These are phyloP conservation scores for Drosophila mimica DNA, from an alignment of 2,888 invertebrate species.

Conservation along the genomic window DNA sequence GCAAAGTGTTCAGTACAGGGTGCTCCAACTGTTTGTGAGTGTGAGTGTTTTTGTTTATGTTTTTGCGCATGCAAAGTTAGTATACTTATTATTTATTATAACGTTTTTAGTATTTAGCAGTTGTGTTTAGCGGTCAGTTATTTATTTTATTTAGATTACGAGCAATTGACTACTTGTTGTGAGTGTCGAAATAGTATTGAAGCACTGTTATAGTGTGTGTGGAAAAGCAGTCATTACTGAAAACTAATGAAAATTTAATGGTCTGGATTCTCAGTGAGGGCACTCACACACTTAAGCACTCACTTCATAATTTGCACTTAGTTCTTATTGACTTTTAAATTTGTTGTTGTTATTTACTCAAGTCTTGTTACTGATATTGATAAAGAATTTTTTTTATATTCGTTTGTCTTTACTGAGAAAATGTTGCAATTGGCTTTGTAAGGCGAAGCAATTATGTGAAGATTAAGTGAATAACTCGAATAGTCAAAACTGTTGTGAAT, in stretches of 20 bases:
- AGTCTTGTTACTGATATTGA: not conserved
- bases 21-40: constrained; percentile 40
- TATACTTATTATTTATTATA: constrained; percentile 4
- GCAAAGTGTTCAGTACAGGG: constrained; percentile 47
- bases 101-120: constrained; percentile 9
- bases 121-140: constrained; percentile 13
- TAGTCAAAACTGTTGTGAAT: not conserved
- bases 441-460: not conserved
- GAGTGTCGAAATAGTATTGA: not conserved
- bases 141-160: not conserved
- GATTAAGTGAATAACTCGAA: not conserved
- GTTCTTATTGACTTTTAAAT: not conserved
- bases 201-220: not conserved
- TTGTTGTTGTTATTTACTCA: too few species aligned
- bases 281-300: not conserved
- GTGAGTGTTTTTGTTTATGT: not conserved
- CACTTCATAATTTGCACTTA: not conserved
- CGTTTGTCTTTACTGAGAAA: not conserved
- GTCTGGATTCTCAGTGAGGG: not conserved
- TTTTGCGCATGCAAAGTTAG: constrained; percentile 45
- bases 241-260: not conserved
- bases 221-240: not conserved
- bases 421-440: not conserved
- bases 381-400: not conserved
- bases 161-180: constrained; percentile 3